These are phyloP conservation scores for Blastobasis lacticolella DNA, from an alignment of 2,888 invertebrate genomes.

Conservation along the genomic window DNA sequence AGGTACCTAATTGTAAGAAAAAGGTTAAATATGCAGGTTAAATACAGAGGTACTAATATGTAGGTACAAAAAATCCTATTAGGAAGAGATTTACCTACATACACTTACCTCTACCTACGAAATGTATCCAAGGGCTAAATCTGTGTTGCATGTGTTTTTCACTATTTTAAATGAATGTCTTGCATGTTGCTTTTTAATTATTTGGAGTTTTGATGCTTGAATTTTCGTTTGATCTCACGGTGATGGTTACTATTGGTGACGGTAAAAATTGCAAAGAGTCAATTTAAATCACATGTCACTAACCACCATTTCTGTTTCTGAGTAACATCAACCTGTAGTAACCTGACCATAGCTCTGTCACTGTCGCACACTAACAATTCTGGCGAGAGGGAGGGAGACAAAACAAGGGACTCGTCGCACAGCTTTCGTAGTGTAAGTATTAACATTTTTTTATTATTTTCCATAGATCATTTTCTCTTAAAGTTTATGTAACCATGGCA, in stretches of 20 bases:
- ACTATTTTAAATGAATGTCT: background rate
- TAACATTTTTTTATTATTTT: background rate
- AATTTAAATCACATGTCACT: slow-evolving; percentile 22
- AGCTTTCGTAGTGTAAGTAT: background rate
- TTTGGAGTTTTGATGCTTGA: slow-evolving; percentile 12
- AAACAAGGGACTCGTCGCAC: slow-evolving; percentile 14
- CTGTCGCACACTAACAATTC: slow-evolving; percentile 17
- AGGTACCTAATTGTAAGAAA: too few species aligned
- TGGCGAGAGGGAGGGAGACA: too few species aligned
- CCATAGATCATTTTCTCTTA: too few species aligned
- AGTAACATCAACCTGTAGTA: slow-evolving; percentile 55
- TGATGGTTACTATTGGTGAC: slow-evolving; percentile 48
- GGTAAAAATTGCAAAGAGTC: slow-evolving; percentile 13
- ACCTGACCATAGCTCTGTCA: slow-evolving; percentile 44
- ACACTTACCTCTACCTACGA: too few species aligned
- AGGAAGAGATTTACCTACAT: too few species aligned
- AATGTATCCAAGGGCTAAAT: too few species aligned
- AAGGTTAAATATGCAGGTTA: too few species aligned
- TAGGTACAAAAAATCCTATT: too few species aligned
- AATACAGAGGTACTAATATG: too few species aligned
- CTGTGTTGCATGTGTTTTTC: background rate
- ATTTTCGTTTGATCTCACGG: slow-evolving; percentile 11
- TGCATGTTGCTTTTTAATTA: slow-evolving; percentile 7
- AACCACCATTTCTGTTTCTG: slow-evolving; percentile 61
- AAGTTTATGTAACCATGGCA: too few species aligned